phyloP scores from a whole-genome alignment of 1,140 invertebrate genomes.

The Monomorium pharaonis region DNA sequence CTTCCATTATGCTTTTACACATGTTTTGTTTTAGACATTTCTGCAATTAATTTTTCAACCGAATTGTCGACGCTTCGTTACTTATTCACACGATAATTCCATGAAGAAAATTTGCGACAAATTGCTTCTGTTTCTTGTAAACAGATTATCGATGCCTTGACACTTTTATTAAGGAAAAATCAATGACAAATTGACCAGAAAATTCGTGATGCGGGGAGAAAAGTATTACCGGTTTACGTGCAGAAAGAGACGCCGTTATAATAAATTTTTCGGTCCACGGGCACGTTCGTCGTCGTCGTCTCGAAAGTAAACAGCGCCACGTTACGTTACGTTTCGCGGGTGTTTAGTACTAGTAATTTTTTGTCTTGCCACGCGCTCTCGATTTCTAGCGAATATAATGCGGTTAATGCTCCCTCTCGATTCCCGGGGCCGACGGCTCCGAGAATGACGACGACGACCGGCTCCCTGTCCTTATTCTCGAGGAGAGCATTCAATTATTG shows the following conservation, averaged over 20 bases:
- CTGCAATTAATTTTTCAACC: background rate
- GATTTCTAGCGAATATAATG: slow-evolving; percentile 61
- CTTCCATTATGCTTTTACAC: background rate
- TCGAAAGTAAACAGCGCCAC: slow-evolving; percentile 46
- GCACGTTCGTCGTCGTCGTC: background rate
- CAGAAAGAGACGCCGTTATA: background rate
- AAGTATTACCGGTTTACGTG: background rate
- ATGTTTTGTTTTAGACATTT: background rate
- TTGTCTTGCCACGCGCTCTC: slow-evolving; percentile 18
- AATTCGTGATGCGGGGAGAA: background rate
- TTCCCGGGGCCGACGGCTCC: background rate
- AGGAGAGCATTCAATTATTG: slow-evolving; percentile 81
- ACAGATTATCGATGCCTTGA: background rate
- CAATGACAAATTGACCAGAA: background rate
- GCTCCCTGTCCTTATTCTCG: slow-evolving; percentile 69
- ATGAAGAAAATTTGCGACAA: background rate
- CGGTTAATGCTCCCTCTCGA: slow-evolving; percentile 56
- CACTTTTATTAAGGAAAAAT: background rate
- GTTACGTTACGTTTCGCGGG: slow-evolving; percentile 32
- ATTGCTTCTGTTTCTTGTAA: background rate
- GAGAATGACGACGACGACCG: background rate
- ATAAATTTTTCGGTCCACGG: slow-evolving; percentile 39
- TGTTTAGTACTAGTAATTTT: slow-evolving; percentile 48
- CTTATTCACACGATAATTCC: background rate
- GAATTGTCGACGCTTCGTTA: background rate